Evolutionary conservation across 2,888 invertebrate species (phyloP).

Genomic region (Alcis repandata): DNA sequence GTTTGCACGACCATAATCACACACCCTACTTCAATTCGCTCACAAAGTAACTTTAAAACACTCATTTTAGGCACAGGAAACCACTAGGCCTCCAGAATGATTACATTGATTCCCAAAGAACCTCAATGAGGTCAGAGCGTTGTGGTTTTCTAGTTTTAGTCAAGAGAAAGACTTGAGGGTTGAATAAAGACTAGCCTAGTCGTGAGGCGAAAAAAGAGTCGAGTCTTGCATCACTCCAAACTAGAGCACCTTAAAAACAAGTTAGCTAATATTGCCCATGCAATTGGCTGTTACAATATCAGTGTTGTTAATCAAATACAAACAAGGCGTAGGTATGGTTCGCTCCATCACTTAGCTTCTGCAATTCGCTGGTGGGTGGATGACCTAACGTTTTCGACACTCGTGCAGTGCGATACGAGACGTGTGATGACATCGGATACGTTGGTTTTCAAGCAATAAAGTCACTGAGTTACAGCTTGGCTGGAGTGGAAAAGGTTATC

Average conservation of each 20-base stretch:
- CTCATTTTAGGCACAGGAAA: no score
- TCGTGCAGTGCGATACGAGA: slow-evolving; percentile 4
- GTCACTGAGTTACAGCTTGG: background rate
- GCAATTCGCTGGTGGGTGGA: slow-evolving; percentile 23
- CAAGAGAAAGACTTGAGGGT: no score
- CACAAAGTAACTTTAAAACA: no score
- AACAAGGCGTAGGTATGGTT: slow-evolving; percentile 27
- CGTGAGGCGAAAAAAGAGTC: no score
- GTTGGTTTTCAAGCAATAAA: background rate
- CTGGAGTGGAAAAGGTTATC: background rate
- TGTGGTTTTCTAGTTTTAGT: no score
- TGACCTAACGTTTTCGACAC: slow-evolving; percentile 32
- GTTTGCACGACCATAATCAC: no score
- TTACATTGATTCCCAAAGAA: no score
- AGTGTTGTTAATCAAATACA: slow-evolving; percentile 22
- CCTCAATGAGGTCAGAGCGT: no score
- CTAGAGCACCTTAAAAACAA: slow-evolving; percentile 15
- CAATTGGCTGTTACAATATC: slow-evolving; percentile 25
- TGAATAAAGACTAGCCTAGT: no score
- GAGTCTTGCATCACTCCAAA: no score
- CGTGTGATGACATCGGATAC: slow-evolving; percentile 14
- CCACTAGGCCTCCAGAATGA: background rate
- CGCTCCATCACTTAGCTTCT: slow-evolving; percentile 22
- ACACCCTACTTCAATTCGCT: no score
- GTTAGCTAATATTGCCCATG: slow-evolving; percentile 16